A percentile compares a stretch with the other conserved stretches of the same genome.
Evolutionary conservation across 2,888 invertebrate species (phyloP).

Genomic region (Germaria angustata): DNA sequence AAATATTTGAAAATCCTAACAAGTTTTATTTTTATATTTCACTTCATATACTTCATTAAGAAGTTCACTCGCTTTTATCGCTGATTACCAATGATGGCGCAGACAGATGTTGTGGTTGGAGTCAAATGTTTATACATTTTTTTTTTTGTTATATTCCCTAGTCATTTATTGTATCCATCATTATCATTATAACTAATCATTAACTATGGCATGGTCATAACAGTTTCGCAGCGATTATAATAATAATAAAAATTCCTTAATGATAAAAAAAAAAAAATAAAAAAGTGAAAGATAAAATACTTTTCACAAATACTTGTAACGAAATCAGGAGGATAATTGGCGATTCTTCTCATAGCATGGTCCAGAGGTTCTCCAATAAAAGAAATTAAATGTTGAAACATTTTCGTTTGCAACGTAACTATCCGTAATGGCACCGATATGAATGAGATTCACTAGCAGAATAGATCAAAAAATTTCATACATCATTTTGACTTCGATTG

Average conservation of each 20-base stretch:
- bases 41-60: conserved; percentile 46
- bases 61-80: background rate
- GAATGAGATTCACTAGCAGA: no score
- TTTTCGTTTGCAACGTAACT: no score
- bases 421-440: no score
- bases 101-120: background rate
- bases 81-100: background rate
- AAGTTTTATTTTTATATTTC: conserved; percentile 52
- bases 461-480: no score
- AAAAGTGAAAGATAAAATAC: conserved; percentile 2
- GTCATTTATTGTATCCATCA: conserved; percentile 47
- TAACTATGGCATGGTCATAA: conserved; percentile 65
- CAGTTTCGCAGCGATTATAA: conserved; percentile 74
- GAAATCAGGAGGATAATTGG: no score
- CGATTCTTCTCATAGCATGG: no score
- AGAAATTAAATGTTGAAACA: no score
- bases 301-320: background rate
- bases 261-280: background rate
- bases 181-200: conserved; percentile 59
- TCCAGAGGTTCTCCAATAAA: no score
- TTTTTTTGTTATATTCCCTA: background rate
- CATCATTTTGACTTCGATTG: no score
- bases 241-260: conserved; percentile 76
- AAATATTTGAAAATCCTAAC: conserved; percentile 38
- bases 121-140: no score